Conservation (phyloP, 2,888 invertebrate genomes). For the Caenorhabditis doughertyi region DNA sequence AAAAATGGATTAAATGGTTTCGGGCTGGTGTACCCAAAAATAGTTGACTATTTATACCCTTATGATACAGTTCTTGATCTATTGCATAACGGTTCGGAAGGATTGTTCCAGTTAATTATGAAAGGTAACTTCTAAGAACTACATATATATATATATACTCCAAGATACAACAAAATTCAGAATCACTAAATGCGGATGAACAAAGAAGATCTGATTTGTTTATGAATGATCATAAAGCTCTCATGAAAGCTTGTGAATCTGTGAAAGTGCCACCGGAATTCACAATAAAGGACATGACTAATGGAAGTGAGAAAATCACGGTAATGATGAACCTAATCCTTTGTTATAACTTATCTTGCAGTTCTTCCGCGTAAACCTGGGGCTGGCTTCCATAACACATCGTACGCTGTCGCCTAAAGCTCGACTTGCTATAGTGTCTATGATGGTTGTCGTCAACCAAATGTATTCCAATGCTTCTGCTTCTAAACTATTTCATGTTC, state of each 20-base stretch:
- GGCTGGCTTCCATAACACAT: neutral
- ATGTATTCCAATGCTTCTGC: neutral
- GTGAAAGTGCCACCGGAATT: neutral
- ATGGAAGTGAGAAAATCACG: neutral
- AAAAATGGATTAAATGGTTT: no score
- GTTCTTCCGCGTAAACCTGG: neutral
- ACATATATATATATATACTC: no score
- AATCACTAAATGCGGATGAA: no score
- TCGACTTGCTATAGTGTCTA: neutral
- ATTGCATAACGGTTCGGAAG: no score
- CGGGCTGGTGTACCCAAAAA: no score
- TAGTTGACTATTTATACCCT: no score
- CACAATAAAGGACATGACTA: neutral
- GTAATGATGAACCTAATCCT: neutral
- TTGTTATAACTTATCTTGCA: neutral
- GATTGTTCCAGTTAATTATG: no score
- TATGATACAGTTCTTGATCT: no score
- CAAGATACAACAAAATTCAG: no score
- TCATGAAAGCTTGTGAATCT: neutral
- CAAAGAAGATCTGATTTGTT: no score
- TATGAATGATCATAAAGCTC: no score
- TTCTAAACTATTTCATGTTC: neutral
- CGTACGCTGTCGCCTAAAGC: neutral
- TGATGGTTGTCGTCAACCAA: neutral
- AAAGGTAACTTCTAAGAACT: no score